These are phyloP conservation scores for Pogoniulus pusillus DNA, from an alignment of 2,797 vertebrate species.

Conservation along the genomic window DNA sequence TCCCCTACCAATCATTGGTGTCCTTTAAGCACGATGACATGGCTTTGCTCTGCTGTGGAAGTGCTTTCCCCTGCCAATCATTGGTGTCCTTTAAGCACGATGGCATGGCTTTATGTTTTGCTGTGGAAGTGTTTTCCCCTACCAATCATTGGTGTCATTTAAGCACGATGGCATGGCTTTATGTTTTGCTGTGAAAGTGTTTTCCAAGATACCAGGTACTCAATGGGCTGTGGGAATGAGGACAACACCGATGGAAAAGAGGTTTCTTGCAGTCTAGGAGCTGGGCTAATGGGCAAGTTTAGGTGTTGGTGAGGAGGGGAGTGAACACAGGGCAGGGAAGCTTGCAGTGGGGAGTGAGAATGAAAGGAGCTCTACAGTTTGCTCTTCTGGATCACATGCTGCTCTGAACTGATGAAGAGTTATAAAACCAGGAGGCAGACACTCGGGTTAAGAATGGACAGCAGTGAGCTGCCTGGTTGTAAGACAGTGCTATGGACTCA, in stretches of 20 bases:
- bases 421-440: background rate
- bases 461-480: too few species aligned
- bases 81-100: background rate
- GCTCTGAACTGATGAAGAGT: background rate
- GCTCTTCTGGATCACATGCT: fast-evolving
- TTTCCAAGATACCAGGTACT: background rate
- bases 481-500: too few species aligned
- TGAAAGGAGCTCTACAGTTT: background rate
- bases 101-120: background rate
- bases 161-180: background rate
- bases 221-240: background rate
- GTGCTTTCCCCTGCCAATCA: background rate
- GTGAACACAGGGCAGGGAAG: background rate
- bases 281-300: background rate
- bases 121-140: too few species aligned
- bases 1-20: background rate
- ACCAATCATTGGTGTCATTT: background rate
- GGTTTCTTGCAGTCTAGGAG: background rate
- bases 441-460: background rate
- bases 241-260: background rate
- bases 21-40: background rate
- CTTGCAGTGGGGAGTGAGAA: background rate
- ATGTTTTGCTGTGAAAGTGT: background rate
- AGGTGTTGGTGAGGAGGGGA: background rate
- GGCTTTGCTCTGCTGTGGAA: too few species aligned